Evolutionary conservation across 2,113 vertebrate genomes (phyloP).

Genomic region (Ariopsis seemanni): DNA sequence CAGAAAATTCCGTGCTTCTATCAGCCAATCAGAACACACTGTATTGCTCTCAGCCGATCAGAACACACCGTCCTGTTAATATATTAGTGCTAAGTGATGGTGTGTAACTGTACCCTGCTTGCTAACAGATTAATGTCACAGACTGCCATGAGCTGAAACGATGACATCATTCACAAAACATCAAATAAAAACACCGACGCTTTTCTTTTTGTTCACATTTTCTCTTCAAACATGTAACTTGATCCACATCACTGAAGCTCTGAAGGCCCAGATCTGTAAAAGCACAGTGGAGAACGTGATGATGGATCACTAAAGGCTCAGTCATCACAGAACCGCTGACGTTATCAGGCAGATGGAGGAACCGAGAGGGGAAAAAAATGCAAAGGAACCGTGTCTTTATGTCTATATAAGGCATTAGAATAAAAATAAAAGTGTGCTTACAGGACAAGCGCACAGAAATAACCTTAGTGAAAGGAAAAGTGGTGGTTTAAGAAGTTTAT

Average conservation of each 20-base stretch:
- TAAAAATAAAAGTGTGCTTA: neutral
- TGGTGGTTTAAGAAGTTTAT: neutral
- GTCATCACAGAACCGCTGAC: slow-evolving; percentile 15
- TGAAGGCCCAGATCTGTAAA: neutral
- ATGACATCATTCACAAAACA: slow-evolving; percentile 27
- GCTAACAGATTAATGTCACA: slow-evolving; percentile 9
- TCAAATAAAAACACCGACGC: neutral
- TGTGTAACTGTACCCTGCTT: neutral
- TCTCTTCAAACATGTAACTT: slow-evolving; percentile 11
- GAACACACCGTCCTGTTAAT: neutral
- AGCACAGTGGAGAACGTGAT: neutral
- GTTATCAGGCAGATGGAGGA: neutral
- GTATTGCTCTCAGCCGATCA: neutral
- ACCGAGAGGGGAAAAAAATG: neutral
- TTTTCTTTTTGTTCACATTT: neutral
- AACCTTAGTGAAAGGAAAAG: neutral
- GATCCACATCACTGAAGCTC: neutral
- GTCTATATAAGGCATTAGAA: slow-evolving; percentile 18
- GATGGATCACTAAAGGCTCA: neutral
- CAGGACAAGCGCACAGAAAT: neutral
- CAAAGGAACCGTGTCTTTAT: neutral
- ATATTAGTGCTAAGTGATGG: neutral
- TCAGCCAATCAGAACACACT: neutral
- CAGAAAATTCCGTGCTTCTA: too few relatives aligned
- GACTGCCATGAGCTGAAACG: neutral